phyloP scores from a whole-genome alignment of 2,888 invertebrate genomes.

The Netelia melanura region DNA sequence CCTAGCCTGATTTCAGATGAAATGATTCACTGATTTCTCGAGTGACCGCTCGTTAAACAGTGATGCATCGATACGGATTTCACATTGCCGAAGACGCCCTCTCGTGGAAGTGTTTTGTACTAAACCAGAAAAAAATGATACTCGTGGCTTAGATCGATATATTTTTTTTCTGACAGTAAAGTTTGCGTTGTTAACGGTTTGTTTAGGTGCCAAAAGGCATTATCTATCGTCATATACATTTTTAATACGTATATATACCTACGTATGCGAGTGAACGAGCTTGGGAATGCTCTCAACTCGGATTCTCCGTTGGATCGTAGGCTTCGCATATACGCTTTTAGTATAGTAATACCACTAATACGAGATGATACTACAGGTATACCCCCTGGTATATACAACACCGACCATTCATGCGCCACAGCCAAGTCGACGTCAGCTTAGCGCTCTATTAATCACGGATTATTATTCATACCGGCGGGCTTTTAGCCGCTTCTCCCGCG shows the following conservation, averaged over 20 bases:
- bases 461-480: conserved; percentile 80
- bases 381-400: conserved; percentile 7
- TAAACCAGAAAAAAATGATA: too few relatives aligned
- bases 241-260: not conserved
- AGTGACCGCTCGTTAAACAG: too few relatives aligned
- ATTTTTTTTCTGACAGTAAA: too few relatives aligned
- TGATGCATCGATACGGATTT: conserved; percentile 28
- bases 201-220: not conserved
- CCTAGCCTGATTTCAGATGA: too few relatives aligned
- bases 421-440: conserved; percentile 78
- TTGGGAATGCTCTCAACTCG: not conserved
- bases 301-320: not conserved
- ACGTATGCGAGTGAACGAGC: not conserved
- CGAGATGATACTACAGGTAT: not conserved
- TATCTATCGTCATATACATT: not conserved
- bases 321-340: not conserved
- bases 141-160: too few relatives aligned
- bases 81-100: conserved; percentile 41
- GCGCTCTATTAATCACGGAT: conserved; percentile 82
- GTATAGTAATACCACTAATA: not conserved
- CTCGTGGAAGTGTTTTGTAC: conserved; percentile 14
- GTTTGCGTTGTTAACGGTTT: too few relatives aligned
- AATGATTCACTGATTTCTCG: too few relatives aligned
- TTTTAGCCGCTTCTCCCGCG: conserved; percentile 71
- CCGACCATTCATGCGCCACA: conserved; percentile 77